phyloP scores from a whole-genome alignment of 2,797 vertebrate species.

The Ficedula albicollis region DNA sequence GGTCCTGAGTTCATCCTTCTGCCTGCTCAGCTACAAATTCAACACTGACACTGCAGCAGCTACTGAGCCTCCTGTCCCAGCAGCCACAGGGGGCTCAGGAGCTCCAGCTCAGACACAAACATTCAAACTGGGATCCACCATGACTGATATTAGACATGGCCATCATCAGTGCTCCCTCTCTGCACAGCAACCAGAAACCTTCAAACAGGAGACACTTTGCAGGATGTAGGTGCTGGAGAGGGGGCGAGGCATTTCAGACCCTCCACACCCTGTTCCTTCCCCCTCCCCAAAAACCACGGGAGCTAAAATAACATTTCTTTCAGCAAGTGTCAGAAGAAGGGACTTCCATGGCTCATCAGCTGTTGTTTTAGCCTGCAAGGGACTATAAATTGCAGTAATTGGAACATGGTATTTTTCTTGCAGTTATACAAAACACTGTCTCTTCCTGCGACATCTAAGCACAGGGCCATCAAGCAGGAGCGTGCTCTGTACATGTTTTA shows the following conservation, averaged over 20 bases:
- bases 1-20: not conserved
- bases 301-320: conserved; percentile 57
- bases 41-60: not conserved
- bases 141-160: not conserved
- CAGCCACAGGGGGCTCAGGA: not conserved
- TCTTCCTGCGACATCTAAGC: conserved; percentile 57
- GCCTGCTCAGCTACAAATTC: not conserved
- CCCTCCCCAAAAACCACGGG: not conserved
- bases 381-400: conserved; percentile 64
- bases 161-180: not conserved
- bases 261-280: not conserved
- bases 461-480: conserved; percentile 26
- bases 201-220: not conserved
- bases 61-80: not conserved
- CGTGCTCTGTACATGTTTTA: conserved; percentile 7
- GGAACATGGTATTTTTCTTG: conserved; percentile 57
- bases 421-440: conserved; percentile 51
- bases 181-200: not conserved
- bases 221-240: not conserved
- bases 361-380: conserved; percentile 62
- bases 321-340: conserved; percentile 43
- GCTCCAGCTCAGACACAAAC: not conserved
- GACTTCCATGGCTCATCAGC: conserved; percentile 61
- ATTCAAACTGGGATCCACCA: not conserved
- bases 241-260: not conserved